These are phyloP conservation scores for Lomographa bimaculata DNA, from an alignment of 2,888 invertebrate genomes.

Conservation along the genomic window DNA sequence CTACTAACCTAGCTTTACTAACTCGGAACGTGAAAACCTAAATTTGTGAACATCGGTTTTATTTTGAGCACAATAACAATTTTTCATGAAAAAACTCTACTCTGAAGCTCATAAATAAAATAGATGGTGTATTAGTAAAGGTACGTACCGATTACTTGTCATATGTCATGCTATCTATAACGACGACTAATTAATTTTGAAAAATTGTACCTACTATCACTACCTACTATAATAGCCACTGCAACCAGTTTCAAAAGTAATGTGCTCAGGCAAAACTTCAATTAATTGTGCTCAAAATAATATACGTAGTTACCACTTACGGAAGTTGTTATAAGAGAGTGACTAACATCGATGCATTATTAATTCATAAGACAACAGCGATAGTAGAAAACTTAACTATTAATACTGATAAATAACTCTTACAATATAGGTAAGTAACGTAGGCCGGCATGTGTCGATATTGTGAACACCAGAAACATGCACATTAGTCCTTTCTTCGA, in stretches of 20 bases:
- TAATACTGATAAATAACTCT: conserved; percentile 29
- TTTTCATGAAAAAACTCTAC: too few relatives aligned
- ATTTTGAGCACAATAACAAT: conserved; percentile 26
- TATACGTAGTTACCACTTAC: too few relatives aligned
- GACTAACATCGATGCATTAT: conserved; percentile 53
- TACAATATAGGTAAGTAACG: conserved; percentile 16
- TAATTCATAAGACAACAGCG: conserved; percentile 60
- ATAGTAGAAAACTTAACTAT: conserved; percentile 38
- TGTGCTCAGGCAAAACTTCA: conserved; percentile 20
- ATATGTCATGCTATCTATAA: too few relatives aligned
- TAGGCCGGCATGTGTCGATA: conserved; percentile 33
- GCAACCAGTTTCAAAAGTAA: background rate
- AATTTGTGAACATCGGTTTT: conserved; percentile 10
- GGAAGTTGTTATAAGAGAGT: conserved; percentile 33
- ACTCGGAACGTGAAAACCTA: conserved; percentile 21
- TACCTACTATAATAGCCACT: too few relatives aligned
- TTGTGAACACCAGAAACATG: background rate
- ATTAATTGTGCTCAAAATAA: conserved; percentile 32
- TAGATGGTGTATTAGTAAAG: too few relatives aligned
- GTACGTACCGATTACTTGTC: too few relatives aligned
- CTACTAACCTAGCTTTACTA: conserved; percentile 33
- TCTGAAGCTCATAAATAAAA: too few relatives aligned
- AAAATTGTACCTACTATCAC: too few relatives aligned
- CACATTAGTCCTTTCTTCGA: too few relatives aligned
- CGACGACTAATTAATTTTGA: too few relatives aligned